These are phyloP conservation scores for Mythimna impura DNA, from an alignment of 2,888 invertebrate genomes.

Conservation along the genomic window DNA sequence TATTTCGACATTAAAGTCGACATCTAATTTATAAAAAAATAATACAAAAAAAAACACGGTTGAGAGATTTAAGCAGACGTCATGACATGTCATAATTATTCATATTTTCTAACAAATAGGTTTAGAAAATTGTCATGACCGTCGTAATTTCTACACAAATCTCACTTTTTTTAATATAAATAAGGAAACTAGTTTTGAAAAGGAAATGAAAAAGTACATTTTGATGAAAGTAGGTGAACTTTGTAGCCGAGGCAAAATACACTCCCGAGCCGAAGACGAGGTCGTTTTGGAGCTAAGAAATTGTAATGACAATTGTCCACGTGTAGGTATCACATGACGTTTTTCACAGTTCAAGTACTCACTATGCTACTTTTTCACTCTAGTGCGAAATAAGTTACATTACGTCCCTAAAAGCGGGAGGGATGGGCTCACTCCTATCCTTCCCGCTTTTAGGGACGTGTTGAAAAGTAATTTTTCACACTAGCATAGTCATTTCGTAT, in stretches of 20 bases:
- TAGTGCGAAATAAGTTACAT: not conserved
- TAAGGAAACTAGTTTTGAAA: not conserved
- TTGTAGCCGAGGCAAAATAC: no score
- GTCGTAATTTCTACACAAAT: no score
- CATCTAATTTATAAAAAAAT: not conserved
- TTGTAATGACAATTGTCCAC: not conserved
- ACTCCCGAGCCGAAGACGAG: not conserved
- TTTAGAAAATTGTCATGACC: no score
- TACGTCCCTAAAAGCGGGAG: not conserved
- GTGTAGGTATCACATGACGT: not conserved
- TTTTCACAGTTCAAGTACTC: not conserved
- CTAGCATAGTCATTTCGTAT: conserved; percentile 72
- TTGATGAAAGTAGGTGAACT: no score
- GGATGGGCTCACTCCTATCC: no score
- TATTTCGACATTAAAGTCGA: conserved; percentile 1
- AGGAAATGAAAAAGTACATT: no score
- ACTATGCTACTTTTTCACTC: not conserved
- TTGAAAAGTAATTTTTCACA: conserved; percentile 75
- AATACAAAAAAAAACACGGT: not conserved
- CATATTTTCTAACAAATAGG: no score
- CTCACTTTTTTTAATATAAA: not conserved
- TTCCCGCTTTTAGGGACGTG: no score
- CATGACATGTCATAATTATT: conserved; percentile 1
- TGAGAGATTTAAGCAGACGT: not conserved
- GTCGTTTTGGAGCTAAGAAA: not conserved